Evolutionary conservation across 2,113 vertebrate genomes (phyloP).

Genomic region (Entelurus aequoreus): DNA sequence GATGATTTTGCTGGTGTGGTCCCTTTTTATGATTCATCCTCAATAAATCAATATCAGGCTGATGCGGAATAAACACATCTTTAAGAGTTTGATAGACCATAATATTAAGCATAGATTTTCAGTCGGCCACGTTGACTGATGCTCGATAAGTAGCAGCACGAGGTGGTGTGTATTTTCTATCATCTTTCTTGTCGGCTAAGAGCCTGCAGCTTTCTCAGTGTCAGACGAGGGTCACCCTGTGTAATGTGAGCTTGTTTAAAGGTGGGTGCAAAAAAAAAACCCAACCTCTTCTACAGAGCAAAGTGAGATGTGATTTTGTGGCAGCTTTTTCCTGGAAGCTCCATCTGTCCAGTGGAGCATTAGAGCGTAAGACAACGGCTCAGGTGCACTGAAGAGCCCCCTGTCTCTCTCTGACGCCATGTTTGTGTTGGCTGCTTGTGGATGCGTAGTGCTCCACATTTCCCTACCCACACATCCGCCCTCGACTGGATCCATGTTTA

Average conservation of each 20-base stretch:
- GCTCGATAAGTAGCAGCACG: background rate
- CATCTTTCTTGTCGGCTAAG: background rate
- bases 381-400: constrained; percentile 29
- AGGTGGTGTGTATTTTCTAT: background rate
- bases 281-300: background rate
- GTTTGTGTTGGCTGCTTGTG: constrained; percentile 4
- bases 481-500: background rate
- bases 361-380: constrained; percentile 31
- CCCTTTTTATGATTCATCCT: constrained; percentile 22
- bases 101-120: constrained; percentile 5
- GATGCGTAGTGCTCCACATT: constrained; percentile 3
- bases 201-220: constrained; percentile 7
- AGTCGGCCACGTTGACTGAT: constrained; percentile 34
- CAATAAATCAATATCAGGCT: constrained; percentile 28
- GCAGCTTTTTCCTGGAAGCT: constrained; percentile 33
- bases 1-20: constrained; percentile 20
- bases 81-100: constrained; percentile 7
- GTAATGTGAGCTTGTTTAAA: constrained; percentile 15
- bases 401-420: constrained; percentile 1
- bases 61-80: constrained; percentile 11
- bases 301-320: constrained; percentile 20
- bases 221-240: constrained; percentile 3
- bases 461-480: background rate
- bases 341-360: constrained; percentile 20
- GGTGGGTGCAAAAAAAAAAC: background rate